Base-by-base conservation (phyloP, 2,797 vertebrate genomes). In the Poecile montanus region DNA sequence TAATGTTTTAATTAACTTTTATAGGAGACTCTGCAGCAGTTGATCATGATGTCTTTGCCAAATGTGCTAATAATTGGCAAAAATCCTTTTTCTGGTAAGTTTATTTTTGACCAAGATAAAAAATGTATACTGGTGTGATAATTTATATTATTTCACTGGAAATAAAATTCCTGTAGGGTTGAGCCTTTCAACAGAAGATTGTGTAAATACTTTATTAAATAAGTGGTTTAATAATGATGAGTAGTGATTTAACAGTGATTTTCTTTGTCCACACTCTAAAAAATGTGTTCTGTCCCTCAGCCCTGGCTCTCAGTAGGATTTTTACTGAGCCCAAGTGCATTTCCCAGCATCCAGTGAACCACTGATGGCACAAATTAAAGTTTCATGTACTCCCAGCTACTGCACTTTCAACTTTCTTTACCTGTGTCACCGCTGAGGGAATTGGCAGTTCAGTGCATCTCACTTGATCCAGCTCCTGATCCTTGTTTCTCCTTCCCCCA, bases 41-140 rank as follows among this genome's bases (percentile, higher is more conserved):
- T 99, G 96, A 99, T 99, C 90, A 98, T 99, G 99, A 99, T 99
- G 99, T 98, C 99, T 92, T 98, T 99, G 95, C 99, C 99, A 89
- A 98, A 99, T 73, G 98, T 99, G 85, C 97, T 99, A 97, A 98
- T 99, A 81, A 98, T 99, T 94, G 99, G 99, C 85, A 98, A 98
- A 95, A 99, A 98, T 93, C 99, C 99, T 65, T 98, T 99, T 89
- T 98, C 98, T 94, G 99, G 99, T 99, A 98, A 97, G 99, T 98
- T 56, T 44, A 27, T 88, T 93, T 90, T 85, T 85, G 58, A 73
- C 50, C 66, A 57, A 83, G 50, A 54, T 81, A 29, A 88, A 77
- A 40, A 85, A 83, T 62, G 13, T 47, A 3, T 40, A 8, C 34
- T 5, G 2, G 4, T 67, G 26, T 74, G 77, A 21, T 51, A 30